Evolutionary conservation across 2,888 invertebrate genomes (phyloP), one percentile per base, ranked within the genome.

Genomic region (Mimachlamys varia): DNA sequence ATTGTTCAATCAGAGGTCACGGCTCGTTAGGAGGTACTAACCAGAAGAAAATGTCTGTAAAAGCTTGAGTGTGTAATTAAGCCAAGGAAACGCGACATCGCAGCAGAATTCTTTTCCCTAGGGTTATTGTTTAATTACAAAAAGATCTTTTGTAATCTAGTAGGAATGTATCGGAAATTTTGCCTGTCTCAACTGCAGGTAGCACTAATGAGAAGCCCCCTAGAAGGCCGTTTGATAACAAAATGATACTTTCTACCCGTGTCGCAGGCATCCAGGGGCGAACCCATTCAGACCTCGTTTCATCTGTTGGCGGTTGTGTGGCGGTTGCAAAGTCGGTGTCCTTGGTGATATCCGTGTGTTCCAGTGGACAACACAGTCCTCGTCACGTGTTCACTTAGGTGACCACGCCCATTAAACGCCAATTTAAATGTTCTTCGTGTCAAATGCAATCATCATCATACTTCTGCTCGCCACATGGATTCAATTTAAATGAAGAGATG

Each of bases 181-280:
- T 33, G 76, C 76, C 76, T 27, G 76, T 76, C 76, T 76, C 76
- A 76, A 76, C 76, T 76, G 33, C 76, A 76, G 76, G 76, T 76
- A 76, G 22, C 76, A 12, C 76, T 76, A 76, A 76, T 76, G 76
- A 76, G 76, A 7, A 2, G 33, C 76, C 76, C 76, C 76, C 76
- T 76, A 76, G 76, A 76, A 76, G 76, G 76, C 76, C 76, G 76
- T 76, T 76, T 76, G 76, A 27, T 76, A 76, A 76, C 76, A 76
- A 76, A 76, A 76, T 76, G 76, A 76, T 76, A 76, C 76, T 76
- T 76, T 76, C 76, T 76, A 76, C 76, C 76, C 76, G 76, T 76
- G 76, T 76, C 33, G 33, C 76, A 22, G 76, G 76, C 33, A 33
- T 76, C 76, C 76, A 76, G 76, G 27, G 76, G 76, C 27, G 76